These are phyloP conservation scores for Pachypsylla venusta DNA, from an alignment of 1,140 invertebrate genomes.

Conservation along the genomic window DNA sequence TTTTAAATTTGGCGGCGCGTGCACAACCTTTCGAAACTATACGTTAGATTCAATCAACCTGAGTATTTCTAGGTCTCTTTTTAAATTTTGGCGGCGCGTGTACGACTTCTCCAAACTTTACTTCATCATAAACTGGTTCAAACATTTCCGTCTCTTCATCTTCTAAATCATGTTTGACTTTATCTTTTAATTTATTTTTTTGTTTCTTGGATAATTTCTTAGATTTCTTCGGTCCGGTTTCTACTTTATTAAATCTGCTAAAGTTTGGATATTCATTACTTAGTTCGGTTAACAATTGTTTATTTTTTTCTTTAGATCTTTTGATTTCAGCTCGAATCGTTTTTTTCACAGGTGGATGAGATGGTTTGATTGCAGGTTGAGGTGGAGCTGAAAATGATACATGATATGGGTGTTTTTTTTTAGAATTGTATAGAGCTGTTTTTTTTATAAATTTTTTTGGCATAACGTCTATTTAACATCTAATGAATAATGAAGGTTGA, in stretches of 20 bases:
- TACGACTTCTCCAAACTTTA: background rate
- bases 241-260: background rate
- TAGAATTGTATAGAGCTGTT: no score
- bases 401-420: no score
- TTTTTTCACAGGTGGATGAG: no score
- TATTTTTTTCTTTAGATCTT: no score
- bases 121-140: background rate
- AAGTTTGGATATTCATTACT: slow-evolving; percentile 1
- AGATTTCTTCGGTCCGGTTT: background rate
- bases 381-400: no score
- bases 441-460: no score
- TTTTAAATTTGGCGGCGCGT: background rate
- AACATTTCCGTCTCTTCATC: background rate
- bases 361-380: no score
- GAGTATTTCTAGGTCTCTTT: slow-evolving; percentile 3
- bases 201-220: background rate
- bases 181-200: background rate
- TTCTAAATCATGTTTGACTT: background rate
- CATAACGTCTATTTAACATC: no score
- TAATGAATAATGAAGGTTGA: no score
- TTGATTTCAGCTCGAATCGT: no score
- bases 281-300: no score
- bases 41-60: slow-evolving; percentile 3
- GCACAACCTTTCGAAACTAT: background rate
- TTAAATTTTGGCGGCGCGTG: background rate